These are phyloP conservation scores for Brachypalpus laphriformis DNA, from an alignment of 2,888 invertebrate genomes.

Conservation along the genomic window DNA sequence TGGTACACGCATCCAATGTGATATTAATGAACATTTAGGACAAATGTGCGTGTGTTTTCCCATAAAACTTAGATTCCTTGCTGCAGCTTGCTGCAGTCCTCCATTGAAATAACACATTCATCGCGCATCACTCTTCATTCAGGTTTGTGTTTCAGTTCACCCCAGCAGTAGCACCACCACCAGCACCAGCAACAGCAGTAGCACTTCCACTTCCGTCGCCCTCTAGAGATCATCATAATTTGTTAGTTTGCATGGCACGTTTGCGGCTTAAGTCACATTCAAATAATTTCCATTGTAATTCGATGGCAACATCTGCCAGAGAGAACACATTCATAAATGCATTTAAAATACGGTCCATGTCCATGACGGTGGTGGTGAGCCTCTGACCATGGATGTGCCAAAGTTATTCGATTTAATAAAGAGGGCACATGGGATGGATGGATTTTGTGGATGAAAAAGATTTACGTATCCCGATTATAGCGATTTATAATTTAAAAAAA, in stretches of 20 bases:
- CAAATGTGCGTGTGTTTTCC: neutral
- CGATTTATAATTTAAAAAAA: neutral
- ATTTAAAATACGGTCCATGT: conserved; percentile 44
- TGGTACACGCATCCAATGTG: conserved; percentile 12
- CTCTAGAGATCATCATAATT: conserved; percentile 62
- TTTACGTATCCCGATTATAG: conserved; percentile 48
- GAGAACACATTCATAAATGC: conserved; percentile 59
- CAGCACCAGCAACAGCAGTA: too few species aligned
- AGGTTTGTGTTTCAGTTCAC: neutral
- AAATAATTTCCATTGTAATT: conserved; percentile 71
- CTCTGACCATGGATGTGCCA: conserved; percentile 29
- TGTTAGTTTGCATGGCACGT: conserved; percentile 73
- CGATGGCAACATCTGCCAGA: conserved; percentile 70
- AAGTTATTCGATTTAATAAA: conserved; percentile 67
- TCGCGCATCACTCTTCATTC: conserved; percentile 35
- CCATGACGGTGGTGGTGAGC: neutral
- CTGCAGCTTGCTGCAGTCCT: neutral
- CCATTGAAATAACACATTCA: conserved; percentile 39
- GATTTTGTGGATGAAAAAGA: conserved; percentile 19
- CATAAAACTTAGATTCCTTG: neutral
- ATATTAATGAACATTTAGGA: conserved; percentile 59
- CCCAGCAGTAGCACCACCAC: neutral
- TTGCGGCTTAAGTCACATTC: conserved; percentile 71
- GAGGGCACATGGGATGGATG: neutral
- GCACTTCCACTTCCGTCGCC: neutral